phyloP scores from a whole-genome alignment of 1,140 invertebrate species.

The Lordiphosa collinella region DNA sequence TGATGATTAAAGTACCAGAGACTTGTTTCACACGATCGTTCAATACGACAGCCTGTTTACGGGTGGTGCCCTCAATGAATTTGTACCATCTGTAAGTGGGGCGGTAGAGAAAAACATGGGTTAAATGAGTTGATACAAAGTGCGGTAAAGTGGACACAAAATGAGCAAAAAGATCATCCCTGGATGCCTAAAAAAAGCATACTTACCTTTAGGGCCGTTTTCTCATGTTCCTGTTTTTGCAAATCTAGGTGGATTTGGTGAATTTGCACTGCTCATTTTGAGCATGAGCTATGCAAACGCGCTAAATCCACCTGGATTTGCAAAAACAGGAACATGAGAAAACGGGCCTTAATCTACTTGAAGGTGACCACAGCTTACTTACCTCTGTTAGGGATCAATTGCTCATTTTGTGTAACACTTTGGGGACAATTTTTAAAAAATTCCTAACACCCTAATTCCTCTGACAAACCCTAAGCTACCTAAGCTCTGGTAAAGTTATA shows the following conservation, averaged over 20 bases:
- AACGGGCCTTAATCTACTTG: too few species aligned
- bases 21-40: constrained; percentile 94
- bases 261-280: too few species aligned
- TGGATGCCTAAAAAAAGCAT: neutral
- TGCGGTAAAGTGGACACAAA: constrained; percentile 39
- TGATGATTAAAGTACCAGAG: constrained; percentile 95
- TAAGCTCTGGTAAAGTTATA: constrained; percentile 83
- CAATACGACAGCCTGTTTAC: constrained; percentile 90
- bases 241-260: too few species aligned
- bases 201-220: constrained; percentile 34
- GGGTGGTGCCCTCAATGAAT: constrained; percentile 90
- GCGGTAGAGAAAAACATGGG: neutral
- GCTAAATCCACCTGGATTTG: too few species aligned
- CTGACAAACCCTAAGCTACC: constrained; percentile 21
- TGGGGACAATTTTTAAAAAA: neutral
- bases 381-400: constrained; percentile 25
- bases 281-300: too few species aligned
- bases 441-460: constrained; percentile 10
- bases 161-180: constrained; percentile 19
- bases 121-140: constrained; percentile 2
- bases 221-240: too few species aligned
- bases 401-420: constrained; percentile 48
- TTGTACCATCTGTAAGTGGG: constrained; percentile 92
- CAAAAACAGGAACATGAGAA: too few species aligned
- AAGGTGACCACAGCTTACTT: constrained; percentile 23